Evolutionary conservation across 2,888 invertebrate genomes (phyloP).

Genomic region (Cryptocheilus praepositus): DNA sequence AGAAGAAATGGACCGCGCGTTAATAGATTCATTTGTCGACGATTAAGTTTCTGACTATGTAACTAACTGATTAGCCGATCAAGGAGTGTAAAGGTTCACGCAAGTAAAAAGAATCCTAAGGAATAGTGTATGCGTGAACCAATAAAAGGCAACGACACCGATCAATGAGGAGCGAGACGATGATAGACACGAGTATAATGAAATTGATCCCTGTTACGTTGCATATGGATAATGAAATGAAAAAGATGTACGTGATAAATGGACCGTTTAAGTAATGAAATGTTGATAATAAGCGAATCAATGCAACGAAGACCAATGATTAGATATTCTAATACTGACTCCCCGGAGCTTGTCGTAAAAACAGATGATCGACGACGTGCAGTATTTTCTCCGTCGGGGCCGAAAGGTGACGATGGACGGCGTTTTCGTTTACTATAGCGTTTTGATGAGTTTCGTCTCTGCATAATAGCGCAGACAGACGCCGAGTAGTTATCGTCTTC

Average conservation of each 20-base stretch:
- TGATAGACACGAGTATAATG: too few relatives aligned
- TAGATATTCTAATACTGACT: conserved; percentile 78
- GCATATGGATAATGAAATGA: not conserved
- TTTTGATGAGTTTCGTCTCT: conserved; percentile 85
- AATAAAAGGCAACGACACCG: too few relatives aligned
- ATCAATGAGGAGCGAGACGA: too few relatives aligned
- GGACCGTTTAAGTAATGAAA: not conserved
- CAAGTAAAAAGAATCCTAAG: too few relatives aligned
- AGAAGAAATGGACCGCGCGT: too few relatives aligned
- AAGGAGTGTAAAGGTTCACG: too few relatives aligned
- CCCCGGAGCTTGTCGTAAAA: conserved; percentile 90
- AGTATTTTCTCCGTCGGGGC: conserved; percentile 73
- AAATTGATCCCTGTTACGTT: too few relatives aligned
- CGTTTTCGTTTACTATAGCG: conserved; percentile 81
- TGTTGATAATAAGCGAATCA: too few relatives aligned
- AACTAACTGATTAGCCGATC: too few relatives aligned
- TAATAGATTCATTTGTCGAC: too few relatives aligned
- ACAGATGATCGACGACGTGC: conserved; percentile 82
- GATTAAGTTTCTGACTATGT: too few relatives aligned
- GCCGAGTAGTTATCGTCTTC: conserved; percentile 88
- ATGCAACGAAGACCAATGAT: not conserved
- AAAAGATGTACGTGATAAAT: not conserved
- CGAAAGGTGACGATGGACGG: conserved; percentile 78
- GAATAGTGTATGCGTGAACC: too few relatives aligned
- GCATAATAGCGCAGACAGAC: conserved; percentile 89